These are phyloP conservation scores for Dioctria rufipes DNA, from an alignment of 2,888 invertebrate species.

Conservation along the genomic window DNA sequence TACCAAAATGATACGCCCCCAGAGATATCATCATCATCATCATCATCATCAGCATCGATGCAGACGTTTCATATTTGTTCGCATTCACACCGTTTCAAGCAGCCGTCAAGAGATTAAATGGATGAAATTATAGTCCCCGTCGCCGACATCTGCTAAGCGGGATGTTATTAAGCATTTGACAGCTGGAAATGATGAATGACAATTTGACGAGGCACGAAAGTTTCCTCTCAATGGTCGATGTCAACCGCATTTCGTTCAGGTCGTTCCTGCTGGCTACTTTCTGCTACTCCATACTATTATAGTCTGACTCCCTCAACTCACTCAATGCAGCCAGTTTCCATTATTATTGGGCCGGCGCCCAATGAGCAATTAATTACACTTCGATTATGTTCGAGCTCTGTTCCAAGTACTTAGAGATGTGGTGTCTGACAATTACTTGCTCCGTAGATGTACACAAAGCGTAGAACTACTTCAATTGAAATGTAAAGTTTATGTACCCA, in stretches of 20 bases:
- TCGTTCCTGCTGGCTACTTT: not conserved
- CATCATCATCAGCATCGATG: not conserved
- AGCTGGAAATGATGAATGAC: conserved; percentile 38
- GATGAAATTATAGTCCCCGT: conserved; percentile 23
- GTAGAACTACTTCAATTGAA: no score
- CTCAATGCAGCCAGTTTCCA: not conserved
- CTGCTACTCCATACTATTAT: no score
- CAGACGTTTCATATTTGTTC: not conserved
- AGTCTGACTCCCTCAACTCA: no score
- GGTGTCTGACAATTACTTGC: no score
- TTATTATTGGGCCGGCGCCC: not conserved
- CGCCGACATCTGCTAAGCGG: conserved; percentile 14
- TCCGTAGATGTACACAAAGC: no score
- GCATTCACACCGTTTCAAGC: not conserved
- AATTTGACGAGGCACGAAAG: conserved; percentile 21
- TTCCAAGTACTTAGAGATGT: no score
- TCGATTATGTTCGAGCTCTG: not conserved
- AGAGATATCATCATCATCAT: not conserved
- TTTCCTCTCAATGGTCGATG: not conserved
- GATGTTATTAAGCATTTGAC: conserved; percentile 32
- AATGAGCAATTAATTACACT: conserved; percentile 6
- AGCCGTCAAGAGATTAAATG: conserved; percentile 1
- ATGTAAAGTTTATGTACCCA: no score
- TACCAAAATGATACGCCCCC: conserved; percentile 22
- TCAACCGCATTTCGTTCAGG: conserved; percentile 3